Evolutionary conservation across 2,888 invertebrate species (phyloP), one percentile per base, ranked within the genome.

Genomic region (Heliconius cydno): DNA sequence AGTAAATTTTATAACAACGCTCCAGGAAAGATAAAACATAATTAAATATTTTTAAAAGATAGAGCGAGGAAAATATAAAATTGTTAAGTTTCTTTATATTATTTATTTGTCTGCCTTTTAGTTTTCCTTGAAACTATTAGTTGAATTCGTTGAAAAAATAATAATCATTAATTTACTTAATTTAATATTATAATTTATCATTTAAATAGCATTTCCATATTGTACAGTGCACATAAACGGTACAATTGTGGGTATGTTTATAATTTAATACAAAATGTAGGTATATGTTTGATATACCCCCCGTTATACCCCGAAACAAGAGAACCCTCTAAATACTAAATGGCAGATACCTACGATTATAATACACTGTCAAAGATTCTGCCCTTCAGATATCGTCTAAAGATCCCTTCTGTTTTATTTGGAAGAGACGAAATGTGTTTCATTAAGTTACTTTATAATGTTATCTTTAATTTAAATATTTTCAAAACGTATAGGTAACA

Each of bases 1-100:
- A 74, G 73, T 77, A 68, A 72, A 77, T 73, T 80, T 77, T 76
- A 72, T 79, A 74, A 70, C 67, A 80, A 63, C 67, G 72, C 57
- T 60, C 30, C 25, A n/a, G 72, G 41, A 72, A 15, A 76, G 52
- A 65, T 25, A 15, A n/a, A 63, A 34, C 7, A 30, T 60, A n/a
- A 71, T 76, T 57, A 38, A 68, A 46, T 71, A 41, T 70, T 70
- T 79, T 65, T 28, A 73, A 38, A 68, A 19, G 70, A 52, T 57
- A 30, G 15, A 72, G n/a, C 15, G 19, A 63, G 19, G 41, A 25
- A 65, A 63, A 75, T 7, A 60, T 25, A 65, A 28, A 13, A 28
- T 75, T 28, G 38, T 65, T 41, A 19, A 60, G 10, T 63, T 75
- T 63, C 15, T 41, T n/a, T 60, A 12, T 57, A 25, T 63, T 57